phyloP scores from a whole-genome alignment of 2,113 vertebrate species.

The Tapirus terrestris region DNA sequence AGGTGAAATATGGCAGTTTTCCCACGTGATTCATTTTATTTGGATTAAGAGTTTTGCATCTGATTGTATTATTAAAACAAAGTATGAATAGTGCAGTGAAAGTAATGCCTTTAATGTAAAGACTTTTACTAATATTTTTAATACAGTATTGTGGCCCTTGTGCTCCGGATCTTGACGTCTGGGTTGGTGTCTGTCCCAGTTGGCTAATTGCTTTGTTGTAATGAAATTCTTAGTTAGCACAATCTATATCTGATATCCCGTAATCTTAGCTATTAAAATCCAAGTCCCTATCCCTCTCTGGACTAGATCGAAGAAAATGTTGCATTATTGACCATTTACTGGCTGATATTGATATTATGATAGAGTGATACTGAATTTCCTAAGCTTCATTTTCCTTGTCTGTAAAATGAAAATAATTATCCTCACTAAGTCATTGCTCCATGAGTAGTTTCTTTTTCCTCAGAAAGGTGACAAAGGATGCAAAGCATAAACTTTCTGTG shows the following conservation, averaged over 20 bases:
- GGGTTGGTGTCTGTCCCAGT: neutral
- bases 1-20: neutral
- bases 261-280: neutral
- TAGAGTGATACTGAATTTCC: neutral
- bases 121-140: neutral
- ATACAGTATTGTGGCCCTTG: neutral
- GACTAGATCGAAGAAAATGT: neutral
- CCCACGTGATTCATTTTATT: neutral
- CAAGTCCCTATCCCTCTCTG: neutral
- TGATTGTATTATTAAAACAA: neutral
- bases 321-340: neutral
- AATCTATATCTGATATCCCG: neutral
- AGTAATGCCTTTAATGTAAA: neutral
- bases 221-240: neutral
- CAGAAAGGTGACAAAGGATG: neutral
- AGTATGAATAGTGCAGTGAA: neutral
- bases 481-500: neutral
- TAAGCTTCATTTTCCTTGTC: neutral
- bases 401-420: neutral
- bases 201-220: neutral
- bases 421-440: neutral
- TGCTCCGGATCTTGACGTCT: neutral
- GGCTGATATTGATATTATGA: neutral
- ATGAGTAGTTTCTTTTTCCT: neutral
- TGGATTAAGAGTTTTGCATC: neutral